Percentiles rank a stretch among this genome's conserved stretches.
Evolutionary conservation across 2,888 invertebrate species (phyloP).

Genomic region (Muscina levida): DNA sequence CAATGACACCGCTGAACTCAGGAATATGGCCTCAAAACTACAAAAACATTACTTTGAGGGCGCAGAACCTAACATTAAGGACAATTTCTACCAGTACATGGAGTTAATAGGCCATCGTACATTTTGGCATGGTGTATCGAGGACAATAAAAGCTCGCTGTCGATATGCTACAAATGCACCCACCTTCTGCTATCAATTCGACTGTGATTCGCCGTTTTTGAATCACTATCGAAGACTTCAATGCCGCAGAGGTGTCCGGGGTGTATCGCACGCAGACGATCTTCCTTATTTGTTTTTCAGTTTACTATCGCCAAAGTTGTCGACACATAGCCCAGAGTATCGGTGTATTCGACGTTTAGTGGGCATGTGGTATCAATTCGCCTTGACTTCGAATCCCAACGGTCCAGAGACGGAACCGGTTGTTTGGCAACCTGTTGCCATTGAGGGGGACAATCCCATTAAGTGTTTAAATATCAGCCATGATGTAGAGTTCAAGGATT

Average conservation of each 20-base stretch:
- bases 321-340: constrained; percentile 71
- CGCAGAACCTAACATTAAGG: constrained; percentile 72
- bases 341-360: constrained; percentile 75
- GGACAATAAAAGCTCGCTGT: constrained; percentile 70
- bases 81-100: constrained; percentile 75
- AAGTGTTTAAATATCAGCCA: constrained; percentile 74
- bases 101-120: constrained; percentile 74
- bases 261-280: constrained; percentile 77
- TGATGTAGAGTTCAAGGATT: constrained; percentile 70
- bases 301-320: constrained; percentile 67
- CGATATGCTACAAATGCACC: constrained; percentile 66
- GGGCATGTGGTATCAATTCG: constrained; percentile 76
- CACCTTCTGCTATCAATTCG: constrained; percentile 77
- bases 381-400: constrained; percentile 74
- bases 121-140: constrained; percentile 77
- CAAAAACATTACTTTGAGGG: constrained; percentile 69
- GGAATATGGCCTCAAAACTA: constrained; percentile 66
- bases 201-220: constrained; percentile 75
- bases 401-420: constrained; percentile 67
- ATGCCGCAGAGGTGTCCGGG: constrained; percentile 73
- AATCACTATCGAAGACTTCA: constrained; percentile 74
- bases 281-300: constrained; percentile 76
- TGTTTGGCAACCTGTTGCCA: constrained; percentile 68
- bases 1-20: constrained; percentile 66
- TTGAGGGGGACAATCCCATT: constrained; percentile 39